phyloP scores from a whole-genome alignment of 2,888 invertebrate genomes.

The Resseliella maxima region DNA sequence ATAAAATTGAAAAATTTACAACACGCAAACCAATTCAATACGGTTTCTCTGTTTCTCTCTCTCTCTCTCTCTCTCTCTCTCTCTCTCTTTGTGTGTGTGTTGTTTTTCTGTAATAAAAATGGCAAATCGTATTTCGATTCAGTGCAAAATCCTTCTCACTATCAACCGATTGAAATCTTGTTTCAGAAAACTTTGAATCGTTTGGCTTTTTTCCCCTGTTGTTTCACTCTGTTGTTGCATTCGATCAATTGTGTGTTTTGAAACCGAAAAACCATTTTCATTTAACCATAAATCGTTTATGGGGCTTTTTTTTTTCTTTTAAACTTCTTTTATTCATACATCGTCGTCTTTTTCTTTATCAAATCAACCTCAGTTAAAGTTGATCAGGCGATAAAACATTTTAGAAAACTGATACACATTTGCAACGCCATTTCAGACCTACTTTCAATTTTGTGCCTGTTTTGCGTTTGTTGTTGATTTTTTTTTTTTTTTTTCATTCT shows the following conservation, averaged over 20 bases:
- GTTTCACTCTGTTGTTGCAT: not conserved
- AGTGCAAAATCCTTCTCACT: slow-evolving; percentile 33
- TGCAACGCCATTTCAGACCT: not conserved
- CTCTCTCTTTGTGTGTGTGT: too few relatives aligned
- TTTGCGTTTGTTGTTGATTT: not conserved
- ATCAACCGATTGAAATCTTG: slow-evolving; percentile 40
- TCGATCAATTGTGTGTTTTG: not conserved
- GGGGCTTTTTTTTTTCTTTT: too few relatives aligned
- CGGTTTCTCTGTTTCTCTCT: too few relatives aligned
- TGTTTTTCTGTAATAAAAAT: slow-evolving; percentile 29
- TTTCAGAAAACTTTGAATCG: not conserved
- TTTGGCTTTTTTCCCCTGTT: not conserved
- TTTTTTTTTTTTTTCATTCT: not conserved
- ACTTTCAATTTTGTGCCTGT: not conserved
- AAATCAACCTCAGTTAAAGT: slow-evolving; percentile 26
- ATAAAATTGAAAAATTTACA: slow-evolving; percentile 1
- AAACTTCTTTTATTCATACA: slow-evolving; percentile 2
- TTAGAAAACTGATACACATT: slow-evolving; percentile 25
- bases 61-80: too few relatives aligned
- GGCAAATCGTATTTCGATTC: not conserved
- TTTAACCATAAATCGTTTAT: slow-evolving; percentile 25
- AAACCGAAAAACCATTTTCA: slow-evolving; percentile 17
- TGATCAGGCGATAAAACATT: not conserved
- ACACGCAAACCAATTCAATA: not conserved
- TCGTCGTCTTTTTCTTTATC: slow-evolving; percentile 14